Conservation (phyloP, 2,113 vertebrate genomes). For the Nannobrachium achirus region DNA sequence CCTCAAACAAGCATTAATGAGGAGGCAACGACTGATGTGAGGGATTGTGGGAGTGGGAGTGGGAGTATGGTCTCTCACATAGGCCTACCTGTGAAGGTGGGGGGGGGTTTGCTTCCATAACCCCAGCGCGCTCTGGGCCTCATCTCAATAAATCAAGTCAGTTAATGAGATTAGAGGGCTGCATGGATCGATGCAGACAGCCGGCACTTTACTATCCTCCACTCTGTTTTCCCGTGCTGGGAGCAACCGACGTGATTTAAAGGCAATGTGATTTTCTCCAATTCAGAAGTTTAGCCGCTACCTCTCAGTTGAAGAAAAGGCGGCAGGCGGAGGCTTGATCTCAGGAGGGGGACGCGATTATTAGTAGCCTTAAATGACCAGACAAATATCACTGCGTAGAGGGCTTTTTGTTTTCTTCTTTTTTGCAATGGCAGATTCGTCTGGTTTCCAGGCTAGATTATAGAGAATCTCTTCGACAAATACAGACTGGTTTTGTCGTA, state of each 20-base stretch:
- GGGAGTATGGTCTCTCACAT: constrained; percentile 44
- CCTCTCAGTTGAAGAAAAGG: constrained; percentile 7
- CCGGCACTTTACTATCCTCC: constrained; percentile 52
- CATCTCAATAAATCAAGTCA: constrained; percentile 76
- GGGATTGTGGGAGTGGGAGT: constrained; percentile 52
- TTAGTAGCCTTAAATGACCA: no score
- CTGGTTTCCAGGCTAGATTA: no score
- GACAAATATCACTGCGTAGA: no score
- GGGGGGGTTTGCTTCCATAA: constrained; percentile 61
- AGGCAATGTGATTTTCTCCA: constrained; percentile 66
- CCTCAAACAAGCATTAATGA: constrained; percentile 52
- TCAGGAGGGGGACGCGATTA: neutral
- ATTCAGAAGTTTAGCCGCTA: constrained; percentile 45
- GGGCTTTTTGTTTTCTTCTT: no score
- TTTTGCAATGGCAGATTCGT: no score
- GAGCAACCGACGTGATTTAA: constrained; percentile 62
- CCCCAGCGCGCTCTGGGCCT: constrained; percentile 59
- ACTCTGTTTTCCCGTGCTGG: constrained; percentile 44
- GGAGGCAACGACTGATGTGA: constrained; percentile 44
- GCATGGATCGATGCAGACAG: constrained; percentile 69
- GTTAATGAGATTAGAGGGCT: constrained; percentile 79
- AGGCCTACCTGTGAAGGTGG: no score
- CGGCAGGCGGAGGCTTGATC: neutral
- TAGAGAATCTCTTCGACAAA: no score
- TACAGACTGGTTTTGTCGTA: no score